phyloP scores from a whole-genome alignment of 1,140 invertebrate genomes.

The Aricia agestis region DNA sequence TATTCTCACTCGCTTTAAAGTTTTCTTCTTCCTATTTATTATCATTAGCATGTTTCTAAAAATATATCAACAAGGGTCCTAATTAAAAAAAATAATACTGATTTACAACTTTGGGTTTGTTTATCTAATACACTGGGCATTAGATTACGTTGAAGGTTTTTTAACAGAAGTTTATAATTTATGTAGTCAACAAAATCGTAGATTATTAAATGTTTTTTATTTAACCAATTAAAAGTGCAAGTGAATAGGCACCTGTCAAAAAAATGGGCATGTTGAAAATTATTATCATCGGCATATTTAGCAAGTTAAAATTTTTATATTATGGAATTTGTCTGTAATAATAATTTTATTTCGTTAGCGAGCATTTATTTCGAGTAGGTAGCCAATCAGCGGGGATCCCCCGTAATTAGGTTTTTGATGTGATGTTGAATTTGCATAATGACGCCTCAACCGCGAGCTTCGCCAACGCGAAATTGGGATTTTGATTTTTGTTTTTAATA shows the following conservation, averaged over 20 bases:
- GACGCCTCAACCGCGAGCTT: neutral
- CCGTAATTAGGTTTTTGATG: neutral
- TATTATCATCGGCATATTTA: neutral
- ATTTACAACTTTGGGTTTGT: no score
- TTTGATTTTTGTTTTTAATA: neutral
- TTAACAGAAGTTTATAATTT: no score
- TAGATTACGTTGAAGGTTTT: no score
- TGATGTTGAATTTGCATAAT: neutral
- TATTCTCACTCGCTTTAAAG: neutral
- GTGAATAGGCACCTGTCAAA: no score
- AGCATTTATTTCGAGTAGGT: neutral
- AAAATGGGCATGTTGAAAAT: no score
- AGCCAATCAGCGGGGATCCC: neutral
- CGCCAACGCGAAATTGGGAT: neutral
- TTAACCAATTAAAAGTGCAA: no score
- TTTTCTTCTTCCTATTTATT: neutral
- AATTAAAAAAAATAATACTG: no score
- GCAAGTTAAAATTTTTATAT: neutral
- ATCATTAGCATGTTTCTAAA: neutral
- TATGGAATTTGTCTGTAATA: neutral
- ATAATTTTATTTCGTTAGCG: neutral
- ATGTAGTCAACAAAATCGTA: no score
- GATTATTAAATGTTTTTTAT: no score
- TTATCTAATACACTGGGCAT: no score
- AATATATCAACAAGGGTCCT: no score